Evolutionary conservation across 1,140 invertebrate genomes (phyloP), one percentile per base, ranked within the genome.

Genomic region (Drosophila dunni): DNA sequence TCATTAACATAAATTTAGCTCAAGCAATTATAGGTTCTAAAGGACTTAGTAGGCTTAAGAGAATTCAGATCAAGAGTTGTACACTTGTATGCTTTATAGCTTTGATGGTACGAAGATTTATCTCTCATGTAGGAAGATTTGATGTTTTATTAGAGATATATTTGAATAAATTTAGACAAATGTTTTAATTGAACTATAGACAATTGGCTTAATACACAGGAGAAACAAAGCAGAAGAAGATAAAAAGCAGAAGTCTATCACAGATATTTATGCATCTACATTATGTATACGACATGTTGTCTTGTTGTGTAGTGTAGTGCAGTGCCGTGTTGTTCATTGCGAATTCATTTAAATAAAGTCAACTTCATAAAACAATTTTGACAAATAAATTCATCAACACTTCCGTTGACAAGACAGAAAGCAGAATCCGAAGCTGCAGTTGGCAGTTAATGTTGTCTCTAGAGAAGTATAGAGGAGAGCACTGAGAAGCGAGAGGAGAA

Each of bases 311-410:
- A 20, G 34, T 20, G 20, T 11, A 17, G 45, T 46, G 24, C 6
- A 29, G 24, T 38, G 36, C 8, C 10, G 36, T 42, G 40, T 42
- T 42, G 40, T 42, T 42, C 40, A 13, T 42, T n/a, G 60, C 46
- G 17, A 60, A 34, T 56, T 71, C 33, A 66, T 69, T 84, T 54
- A 56, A 73, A 76, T 74, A 65, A 74, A 76, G 62, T 79, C 62
- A 62, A 66, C 62, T 77, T 67, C 70, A 70, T 83, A 82, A 79
- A 88, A 79, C 81, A 73, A 86, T 82, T 89, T 89, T 81, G 81
- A 90, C 84, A 89, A 89, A 89, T 89, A 83, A 89, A 90, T 89
- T 89, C 81, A 89, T 89, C 84, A 89, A 89, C 84, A 89, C 84
- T 79, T 84, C 65, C 75, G 84, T 69, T 89, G 85, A 89, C 84